Evolutionary conservation across 2,113 vertebrate genomes (phyloP).

Genomic region (Micronisus gabar): DNA sequence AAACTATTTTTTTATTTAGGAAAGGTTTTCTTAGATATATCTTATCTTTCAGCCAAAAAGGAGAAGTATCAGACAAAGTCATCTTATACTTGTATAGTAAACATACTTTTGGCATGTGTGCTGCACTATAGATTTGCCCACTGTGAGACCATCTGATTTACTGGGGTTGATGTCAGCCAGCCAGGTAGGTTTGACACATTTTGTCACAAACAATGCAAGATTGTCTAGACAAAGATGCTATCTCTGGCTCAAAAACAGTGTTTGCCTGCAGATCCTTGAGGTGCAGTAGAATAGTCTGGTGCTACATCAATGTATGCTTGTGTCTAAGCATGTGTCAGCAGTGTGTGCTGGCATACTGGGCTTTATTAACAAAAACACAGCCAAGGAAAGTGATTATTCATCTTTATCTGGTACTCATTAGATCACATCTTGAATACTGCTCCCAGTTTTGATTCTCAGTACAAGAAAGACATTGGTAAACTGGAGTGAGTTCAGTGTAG

Average conservation of each 20-base stretch:
- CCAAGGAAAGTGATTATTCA: neutral
- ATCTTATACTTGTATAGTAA: neutral
- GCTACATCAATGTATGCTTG: neutral
- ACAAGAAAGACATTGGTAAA: neutral
- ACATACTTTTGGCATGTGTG: fast-evolving
- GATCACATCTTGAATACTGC: neutral
- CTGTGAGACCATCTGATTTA: neutral
- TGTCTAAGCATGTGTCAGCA: neutral
- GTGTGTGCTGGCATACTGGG: neutral
- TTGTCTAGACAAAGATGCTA: neutral
- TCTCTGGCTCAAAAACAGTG: neutral
- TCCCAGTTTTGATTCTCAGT: neutral
- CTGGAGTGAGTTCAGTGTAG: neutral
- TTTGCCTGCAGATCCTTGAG: neutral
- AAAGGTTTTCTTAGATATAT: neutral
- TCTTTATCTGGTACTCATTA: neutral
- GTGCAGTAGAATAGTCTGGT: neutral
- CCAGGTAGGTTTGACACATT: neutral
- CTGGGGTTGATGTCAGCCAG: neutral
- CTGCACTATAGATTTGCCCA: neutral
- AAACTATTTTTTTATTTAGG: neutral
- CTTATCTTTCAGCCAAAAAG: neutral
- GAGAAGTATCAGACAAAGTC: neutral
- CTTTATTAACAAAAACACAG: neutral
- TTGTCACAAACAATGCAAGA: neutral